A percentile compares a stretch with the other conserved stretches of the same genome.
Conservation (phyloP, 2,888 invertebrate genomes). For the Polydrusus cervinus region DNA sequence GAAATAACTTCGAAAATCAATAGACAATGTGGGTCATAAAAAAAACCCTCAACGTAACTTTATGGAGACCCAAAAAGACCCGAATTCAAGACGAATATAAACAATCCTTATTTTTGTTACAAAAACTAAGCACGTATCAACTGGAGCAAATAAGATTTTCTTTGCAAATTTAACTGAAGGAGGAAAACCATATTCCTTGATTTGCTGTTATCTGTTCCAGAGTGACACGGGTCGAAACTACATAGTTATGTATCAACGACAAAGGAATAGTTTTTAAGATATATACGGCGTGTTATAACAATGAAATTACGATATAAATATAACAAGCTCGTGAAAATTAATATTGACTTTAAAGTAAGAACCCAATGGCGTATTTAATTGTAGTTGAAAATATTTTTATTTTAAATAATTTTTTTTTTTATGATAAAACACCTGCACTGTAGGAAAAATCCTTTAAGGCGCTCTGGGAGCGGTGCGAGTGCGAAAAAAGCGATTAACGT, state of each 20-base stretch:
- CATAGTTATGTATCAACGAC: neutral
- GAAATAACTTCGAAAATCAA: too few species aligned
- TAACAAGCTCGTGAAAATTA: too few species aligned
- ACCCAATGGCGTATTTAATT: too few species aligned
- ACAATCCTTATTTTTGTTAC: neutral
- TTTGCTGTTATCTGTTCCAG: neutral
- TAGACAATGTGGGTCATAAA: neutral
- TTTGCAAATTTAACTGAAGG: neutral
- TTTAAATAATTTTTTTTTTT: too few species aligned
- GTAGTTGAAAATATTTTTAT: too few species aligned
- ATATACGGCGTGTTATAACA: neutral
- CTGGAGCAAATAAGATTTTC: neutral
- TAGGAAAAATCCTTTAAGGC: too few species aligned
- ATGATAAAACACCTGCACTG: too few species aligned
- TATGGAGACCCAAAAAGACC: neutral
- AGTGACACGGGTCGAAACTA: constrained; percentile 3
- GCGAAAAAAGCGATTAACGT: too few species aligned
- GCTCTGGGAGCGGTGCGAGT: too few species aligned
- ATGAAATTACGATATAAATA: too few species aligned
- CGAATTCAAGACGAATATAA: constrained; percentile 1
- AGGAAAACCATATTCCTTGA: constrained; percentile 1
- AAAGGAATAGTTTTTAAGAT: neutral
- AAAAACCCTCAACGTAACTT: neutral
- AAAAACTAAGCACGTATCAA: constrained; percentile 7
- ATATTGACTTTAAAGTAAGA: too few species aligned